These are phyloP conservation scores for Pituophis catenifer DNA, from an alignment of 2,113 vertebrate species.

Conservation along the genomic window DNA sequence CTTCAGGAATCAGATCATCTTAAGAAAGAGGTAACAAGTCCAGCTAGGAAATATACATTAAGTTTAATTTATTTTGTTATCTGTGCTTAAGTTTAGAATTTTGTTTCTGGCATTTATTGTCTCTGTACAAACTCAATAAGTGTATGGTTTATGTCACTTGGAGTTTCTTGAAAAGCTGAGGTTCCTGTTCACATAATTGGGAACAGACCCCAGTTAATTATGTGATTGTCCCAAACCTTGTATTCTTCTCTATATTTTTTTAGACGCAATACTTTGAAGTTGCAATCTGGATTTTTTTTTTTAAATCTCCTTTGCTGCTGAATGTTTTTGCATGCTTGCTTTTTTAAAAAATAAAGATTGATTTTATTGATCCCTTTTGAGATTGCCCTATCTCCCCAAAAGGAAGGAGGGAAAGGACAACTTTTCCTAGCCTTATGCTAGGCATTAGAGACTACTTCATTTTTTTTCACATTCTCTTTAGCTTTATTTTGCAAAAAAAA, in stretches of 20 bases:
- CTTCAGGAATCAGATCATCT: not conserved
- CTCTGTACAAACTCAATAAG: not conserved
- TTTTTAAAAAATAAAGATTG: not conserved
- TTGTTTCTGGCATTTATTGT: not conserved
- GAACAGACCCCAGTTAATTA: not conserved
- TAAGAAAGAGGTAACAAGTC: not conserved
- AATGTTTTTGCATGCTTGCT: not conserved
- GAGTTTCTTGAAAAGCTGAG: not conserved
- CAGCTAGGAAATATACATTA: not conserved
- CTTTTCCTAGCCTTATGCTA: not conserved
- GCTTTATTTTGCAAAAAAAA: not conserved
- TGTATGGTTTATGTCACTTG: not conserved
- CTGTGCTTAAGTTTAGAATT: not conserved
- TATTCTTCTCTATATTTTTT: not conserved
- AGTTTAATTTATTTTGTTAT: not conserved
- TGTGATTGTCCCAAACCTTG: not conserved
- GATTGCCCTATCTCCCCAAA: not conserved
- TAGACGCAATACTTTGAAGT: not conserved
- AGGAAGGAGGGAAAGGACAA: not conserved
- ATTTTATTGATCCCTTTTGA: not conserved
- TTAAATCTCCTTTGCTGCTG: not conserved
- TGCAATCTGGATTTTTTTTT: not conserved
- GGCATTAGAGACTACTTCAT: not conserved
- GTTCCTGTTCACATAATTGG: not conserved
- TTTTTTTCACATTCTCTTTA: not conserved